Conservation (phyloP, 1,140 invertebrate species). For the Lordiphosa mommai region DNA sequence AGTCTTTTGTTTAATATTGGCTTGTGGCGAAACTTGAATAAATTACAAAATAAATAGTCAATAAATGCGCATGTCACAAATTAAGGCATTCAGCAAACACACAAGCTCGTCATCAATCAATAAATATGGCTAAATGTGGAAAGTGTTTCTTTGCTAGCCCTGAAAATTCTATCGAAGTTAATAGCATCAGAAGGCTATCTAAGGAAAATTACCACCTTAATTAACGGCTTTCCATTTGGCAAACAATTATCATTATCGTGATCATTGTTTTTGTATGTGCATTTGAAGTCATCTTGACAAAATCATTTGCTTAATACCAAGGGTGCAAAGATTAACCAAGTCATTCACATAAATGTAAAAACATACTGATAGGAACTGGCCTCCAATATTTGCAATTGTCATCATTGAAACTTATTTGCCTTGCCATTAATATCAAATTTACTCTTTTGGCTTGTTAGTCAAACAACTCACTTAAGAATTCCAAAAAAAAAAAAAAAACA, state of each 20-base stretch:
- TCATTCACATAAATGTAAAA: slow-evolving; percentile 26
- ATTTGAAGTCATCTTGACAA: slow-evolving; percentile 20
- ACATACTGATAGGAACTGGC: slow-evolving; percentile 27
- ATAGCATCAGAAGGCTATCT: not conserved
- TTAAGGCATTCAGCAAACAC: slow-evolving; percentile 4
- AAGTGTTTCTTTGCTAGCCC: slow-evolving; percentile 18
- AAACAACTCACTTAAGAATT: slow-evolving; percentile 49
- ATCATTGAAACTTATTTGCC: slow-evolving; percentile 42
- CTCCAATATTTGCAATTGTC: slow-evolving; percentile 65
- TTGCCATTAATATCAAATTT: slow-evolving; percentile 67
- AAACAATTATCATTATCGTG: slow-evolving; percentile 5
- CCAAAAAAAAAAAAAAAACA: slow-evolving; percentile 43
- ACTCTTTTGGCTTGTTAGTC: slow-evolving; percentile 45
- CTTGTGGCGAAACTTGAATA: slow-evolving; percentile 18
- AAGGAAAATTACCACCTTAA: slow-evolving; percentile 13
- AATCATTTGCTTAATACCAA: slow-evolving; percentile 53
- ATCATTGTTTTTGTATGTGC: slow-evolving; percentile 27
- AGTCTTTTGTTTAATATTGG: slow-evolving; percentile 52
- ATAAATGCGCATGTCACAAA: slow-evolving; percentile 32
- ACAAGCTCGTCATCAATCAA: slow-evolving; percentile 15
- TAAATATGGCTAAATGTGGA: not conserved
- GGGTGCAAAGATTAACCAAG: slow-evolving; percentile 48
- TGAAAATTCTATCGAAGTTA: slow-evolving; percentile 1
- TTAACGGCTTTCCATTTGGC: slow-evolving; percentile 13
- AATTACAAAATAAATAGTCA: slow-evolving; percentile 18